Percentiles rank a stretch among this genome's conserved stretches.
Evolutionary conservation across 1,140 invertebrate genomes (phyloP).

Genomic region (Pachyrhynchus sulphureomaculatus): DNA sequence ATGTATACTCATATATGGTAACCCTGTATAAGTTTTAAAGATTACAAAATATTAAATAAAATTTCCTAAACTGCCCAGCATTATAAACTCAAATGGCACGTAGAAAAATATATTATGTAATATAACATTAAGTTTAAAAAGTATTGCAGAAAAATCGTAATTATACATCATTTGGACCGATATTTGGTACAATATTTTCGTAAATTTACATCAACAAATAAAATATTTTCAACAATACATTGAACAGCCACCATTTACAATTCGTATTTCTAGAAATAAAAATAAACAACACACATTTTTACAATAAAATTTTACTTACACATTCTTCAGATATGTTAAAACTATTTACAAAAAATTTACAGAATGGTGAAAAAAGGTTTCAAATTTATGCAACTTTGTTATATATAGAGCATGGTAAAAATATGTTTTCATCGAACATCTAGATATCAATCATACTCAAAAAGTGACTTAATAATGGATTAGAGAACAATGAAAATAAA

Average conservation of each 20-base stretch:
- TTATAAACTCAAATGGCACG: slow-evolving; percentile 3
- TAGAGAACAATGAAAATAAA: no score
- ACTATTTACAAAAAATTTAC: slow-evolving; percentile 16
- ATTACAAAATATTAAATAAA: neutral
- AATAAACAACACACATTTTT: slow-evolving; percentile 14
- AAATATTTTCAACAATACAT: slow-evolving; percentile 16
- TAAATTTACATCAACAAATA: slow-evolving; percentile 16
- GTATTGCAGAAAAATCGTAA: neutral
- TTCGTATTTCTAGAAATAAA: neutral
- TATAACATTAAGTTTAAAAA: neutral
- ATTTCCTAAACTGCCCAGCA: neutral
- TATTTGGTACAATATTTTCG: slow-evolving; percentile 5
- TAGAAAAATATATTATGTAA: slow-evolving; percentile 6
- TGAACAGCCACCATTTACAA: slow-evolving; percentile 18
- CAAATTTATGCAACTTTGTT: neutral
- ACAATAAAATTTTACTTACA: slow-evolving; percentile 6
- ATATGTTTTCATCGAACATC: neutral
- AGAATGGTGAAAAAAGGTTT: neutral
- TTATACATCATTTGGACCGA: slow-evolving; percentile 6
- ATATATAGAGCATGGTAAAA: neutral
- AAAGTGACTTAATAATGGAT: no score
- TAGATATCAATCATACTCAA: neutral
- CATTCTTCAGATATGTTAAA: slow-evolving; percentile 15
- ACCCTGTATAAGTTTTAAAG: neutral
- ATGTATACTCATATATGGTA: neutral